phyloP scores from a whole-genome alignment of 2,797 vertebrate species.

The Anolis apletophallus region DNA sequence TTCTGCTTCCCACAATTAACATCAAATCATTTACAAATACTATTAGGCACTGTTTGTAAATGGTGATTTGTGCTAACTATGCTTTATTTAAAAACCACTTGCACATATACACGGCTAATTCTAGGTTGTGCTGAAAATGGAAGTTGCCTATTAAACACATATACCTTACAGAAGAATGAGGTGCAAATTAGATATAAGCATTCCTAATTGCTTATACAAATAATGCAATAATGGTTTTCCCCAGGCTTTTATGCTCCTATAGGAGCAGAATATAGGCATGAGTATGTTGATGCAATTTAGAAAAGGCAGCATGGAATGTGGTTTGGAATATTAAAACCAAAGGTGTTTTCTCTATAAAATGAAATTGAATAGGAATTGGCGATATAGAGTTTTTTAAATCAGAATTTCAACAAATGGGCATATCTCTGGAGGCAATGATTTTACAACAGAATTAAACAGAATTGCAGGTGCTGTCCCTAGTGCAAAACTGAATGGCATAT shows the following conservation, averaged over 20 bases:
- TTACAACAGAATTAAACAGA: background rate
- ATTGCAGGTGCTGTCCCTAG: background rate
- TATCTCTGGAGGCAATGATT: background rate
- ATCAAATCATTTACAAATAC: background rate
- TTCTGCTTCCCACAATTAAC: background rate
- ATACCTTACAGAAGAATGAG: background rate
- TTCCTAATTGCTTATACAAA: background rate
- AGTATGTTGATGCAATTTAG: background rate
- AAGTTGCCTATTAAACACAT: background rate
- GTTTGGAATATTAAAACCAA: background rate
- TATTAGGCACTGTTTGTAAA: background rate
- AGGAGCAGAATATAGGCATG: background rate
- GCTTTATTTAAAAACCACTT: background rate
- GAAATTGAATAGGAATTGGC: background rate
- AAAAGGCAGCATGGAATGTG: background rate
- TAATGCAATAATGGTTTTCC: background rate
- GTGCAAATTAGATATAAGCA: too few relatives aligned
- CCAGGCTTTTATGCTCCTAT: background rate
- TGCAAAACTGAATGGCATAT: background rate
- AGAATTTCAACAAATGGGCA: background rate
- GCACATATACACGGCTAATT: background rate
- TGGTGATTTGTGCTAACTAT: background rate
- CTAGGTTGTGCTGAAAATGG: background rate
- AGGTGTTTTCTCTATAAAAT: background rate
- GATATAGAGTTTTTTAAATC: background rate